Evolutionary conservation across 2,888 invertebrate species (phyloP).

Genomic region (Gymnocheta viridis): DNA sequence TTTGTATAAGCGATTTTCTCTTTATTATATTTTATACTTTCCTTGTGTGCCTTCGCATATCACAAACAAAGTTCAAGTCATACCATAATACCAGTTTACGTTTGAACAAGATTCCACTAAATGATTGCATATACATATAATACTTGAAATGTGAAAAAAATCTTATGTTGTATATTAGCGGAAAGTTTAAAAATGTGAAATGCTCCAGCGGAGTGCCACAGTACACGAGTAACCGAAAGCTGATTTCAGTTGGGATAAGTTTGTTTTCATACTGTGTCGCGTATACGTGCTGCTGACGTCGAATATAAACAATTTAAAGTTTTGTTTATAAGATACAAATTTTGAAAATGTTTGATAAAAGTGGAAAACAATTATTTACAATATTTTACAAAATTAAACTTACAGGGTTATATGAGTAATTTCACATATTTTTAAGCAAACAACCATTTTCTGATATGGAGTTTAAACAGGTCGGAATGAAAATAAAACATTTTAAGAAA

Average conservation of each 20-base stretch:
- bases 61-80: background rate
- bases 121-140: background rate
- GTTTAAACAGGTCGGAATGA: too few relatives aligned
- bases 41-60: background rate
- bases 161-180: background rate
- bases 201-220: background rate
- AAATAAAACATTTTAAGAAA: too few relatives aligned
- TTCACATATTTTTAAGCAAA: too few relatives aligned
- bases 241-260: background rate
- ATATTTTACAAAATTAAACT: background rate
- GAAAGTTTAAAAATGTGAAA: background rate
- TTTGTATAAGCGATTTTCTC: background rate
- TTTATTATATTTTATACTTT: background rate
- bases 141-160: background rate
- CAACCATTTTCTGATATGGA: too few relatives aligned
- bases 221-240: background rate
- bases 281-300: background rate
- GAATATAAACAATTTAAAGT: background rate
- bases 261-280: background rate
- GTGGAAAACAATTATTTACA: background rate
- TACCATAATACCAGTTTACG: conserved; percentile 3
- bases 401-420: background rate
- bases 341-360: background rate
- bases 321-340: background rate
- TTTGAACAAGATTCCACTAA: background rate